Conservation (phyloP, 35 echinoderm and acorn worm species). For the Ptychodera flava region DNA sequence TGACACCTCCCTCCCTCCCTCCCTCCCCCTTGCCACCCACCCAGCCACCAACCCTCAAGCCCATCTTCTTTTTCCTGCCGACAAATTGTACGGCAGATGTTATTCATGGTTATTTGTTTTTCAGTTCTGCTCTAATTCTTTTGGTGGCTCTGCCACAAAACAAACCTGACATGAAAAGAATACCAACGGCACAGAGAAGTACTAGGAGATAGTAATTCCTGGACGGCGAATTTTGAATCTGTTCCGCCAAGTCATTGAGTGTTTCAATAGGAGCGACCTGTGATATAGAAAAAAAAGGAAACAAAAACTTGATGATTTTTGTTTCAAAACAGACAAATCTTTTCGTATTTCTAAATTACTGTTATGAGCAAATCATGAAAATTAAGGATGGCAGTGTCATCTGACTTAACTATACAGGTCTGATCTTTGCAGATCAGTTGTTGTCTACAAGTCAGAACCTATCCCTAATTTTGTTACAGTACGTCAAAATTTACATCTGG, state of each 20-base stretch:
- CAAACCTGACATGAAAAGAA: constrained; percentile 10
- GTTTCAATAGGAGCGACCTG: constrained; percentile 26
- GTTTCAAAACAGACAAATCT: background rate
- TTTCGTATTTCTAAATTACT: background rate
- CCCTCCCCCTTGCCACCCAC: no score
- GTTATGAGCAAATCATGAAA: background rate
- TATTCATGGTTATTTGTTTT: constrained; percentile 12
- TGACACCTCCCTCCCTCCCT: no score
- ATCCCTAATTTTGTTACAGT: background rate
- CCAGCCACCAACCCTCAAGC: no score
- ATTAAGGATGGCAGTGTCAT: no score
- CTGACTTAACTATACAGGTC: no score
- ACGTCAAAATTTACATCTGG: constrained; percentile 9
- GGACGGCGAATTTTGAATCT: constrained; percentile 4
- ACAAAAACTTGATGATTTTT: background rate
- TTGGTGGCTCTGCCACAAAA: constrained; percentile 15
- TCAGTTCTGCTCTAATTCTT: constrained; percentile 12
- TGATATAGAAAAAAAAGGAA: background rate
- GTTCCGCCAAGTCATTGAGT: background rate
- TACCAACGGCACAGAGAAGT: background rate
- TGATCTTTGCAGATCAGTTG: background rate
- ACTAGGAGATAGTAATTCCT: constrained; percentile 14
- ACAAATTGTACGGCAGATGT: no score
- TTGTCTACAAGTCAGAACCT: background rate
- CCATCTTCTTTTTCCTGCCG: no score